Evolutionary conservation across 2,113 vertebrate genomes (phyloP), one percentile per base, ranked within the genome.

Genomic region (Sigmodon hispidus): DNA sequence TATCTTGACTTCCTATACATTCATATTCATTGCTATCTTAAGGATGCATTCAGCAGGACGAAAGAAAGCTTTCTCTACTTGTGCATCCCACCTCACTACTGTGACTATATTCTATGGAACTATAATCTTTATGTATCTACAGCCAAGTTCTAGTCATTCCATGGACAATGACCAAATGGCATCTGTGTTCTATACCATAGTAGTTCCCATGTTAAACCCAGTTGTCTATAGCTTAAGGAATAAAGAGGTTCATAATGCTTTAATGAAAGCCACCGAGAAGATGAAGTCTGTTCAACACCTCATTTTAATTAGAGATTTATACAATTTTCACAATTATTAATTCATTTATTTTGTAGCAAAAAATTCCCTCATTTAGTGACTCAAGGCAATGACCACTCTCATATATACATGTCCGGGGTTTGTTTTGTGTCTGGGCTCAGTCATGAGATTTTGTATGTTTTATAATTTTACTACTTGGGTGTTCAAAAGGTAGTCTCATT

Each of bases 71-170:
- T 16, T 81, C 0, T 91, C 89, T 9, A 91, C 89, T 55, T 91
- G 89, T 70, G 63, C 76, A 52, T 81, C 89, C 19, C 76, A 91
- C 29, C 50, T 91, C 48, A 91, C 63, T 3, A 76, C 89, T 24
- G 76, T 91, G 36, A 34, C 76, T 17, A 81, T 91, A 57, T 90
- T 90, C 36, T 90, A 90, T 55, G 89, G 89, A 52, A 90, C 75
- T 31, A 40, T 90, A 52, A 90, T 90, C 48, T 90, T 80, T 48
- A 90, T 90, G 89, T 90, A 90, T 10, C n/a, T 90, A 31, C 89
- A 90, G 61, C 89, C 89, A 45, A 90, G 75, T 65, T 90, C 89
- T 10, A 90, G 48, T 79, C 89, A 80, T 40, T 90, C 89, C 15
- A 34, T 90, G 89, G 61, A 90, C 24, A 80, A 79, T 55, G 89